Evolutionary conservation across 2,113 vertebrate species (phyloP).

Genomic region (Penelope pileata): DNA sequence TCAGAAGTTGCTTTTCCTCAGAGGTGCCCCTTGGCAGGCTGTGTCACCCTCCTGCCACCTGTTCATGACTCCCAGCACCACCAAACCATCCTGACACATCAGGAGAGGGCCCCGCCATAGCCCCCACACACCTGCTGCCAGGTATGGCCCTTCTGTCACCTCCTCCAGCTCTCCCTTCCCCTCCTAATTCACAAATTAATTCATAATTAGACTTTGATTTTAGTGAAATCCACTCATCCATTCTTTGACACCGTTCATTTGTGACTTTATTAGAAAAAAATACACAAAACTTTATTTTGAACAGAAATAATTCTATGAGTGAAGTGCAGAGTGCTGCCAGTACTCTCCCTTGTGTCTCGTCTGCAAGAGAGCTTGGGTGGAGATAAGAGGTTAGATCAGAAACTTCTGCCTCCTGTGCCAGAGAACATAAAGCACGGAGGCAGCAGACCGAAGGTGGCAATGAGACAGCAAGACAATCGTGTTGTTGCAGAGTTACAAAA

Average conservation of each 20-base stretch:
- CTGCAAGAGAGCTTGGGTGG: background rate
- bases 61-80: background rate
- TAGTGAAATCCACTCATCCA: background rate
- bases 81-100: rapidly evolving
- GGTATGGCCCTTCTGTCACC: rapidly evolving
- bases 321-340: background rate
- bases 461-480: background rate
- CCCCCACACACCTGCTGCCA: background rate
- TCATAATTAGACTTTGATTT: background rate
- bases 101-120: rapidly evolving
- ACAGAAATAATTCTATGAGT: background rate
- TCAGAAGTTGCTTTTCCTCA: background rate
- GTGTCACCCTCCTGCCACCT: background rate
- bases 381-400: background rate
- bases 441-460: slow-evolving; percentile 36
- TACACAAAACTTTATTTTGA: background rate
- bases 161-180: background rate
- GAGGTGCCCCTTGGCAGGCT: background rate
- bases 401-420: background rate
- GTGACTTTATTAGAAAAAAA: background rate
- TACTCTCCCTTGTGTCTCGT: background rate
- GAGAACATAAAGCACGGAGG: background rate
- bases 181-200: too few species aligned
- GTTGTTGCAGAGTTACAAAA: background rate
- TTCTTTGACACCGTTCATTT: background rate